Evolutionary conservation across 64 coral and sea anemone species (phyloP).

Genomic region (Stichodactyla mertensii): DNA sequence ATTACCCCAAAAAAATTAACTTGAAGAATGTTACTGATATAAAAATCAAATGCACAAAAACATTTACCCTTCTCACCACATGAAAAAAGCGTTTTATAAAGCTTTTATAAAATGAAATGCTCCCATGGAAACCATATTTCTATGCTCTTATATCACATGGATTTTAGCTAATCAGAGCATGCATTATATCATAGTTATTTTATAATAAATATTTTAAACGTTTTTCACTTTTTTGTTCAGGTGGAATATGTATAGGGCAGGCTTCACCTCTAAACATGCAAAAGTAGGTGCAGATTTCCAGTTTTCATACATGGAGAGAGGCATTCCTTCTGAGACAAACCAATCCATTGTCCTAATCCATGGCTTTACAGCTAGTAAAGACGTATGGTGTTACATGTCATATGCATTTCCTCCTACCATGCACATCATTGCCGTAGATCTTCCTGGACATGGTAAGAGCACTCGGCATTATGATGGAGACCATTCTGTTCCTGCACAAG

Average conservation of each 20-base stretch:
- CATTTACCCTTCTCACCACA: background rate
- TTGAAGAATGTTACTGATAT: no score
- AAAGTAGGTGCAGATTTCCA: conserved; percentile 56
- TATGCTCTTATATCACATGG: background rate
- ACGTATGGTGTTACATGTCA: conserved; percentile 71
- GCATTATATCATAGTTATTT: no score
- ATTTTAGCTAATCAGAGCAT: background rate
- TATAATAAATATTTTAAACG: background rate
- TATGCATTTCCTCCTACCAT: conserved; percentile 48
- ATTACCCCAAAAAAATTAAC: no score
- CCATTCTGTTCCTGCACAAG: conserved; percentile 64
- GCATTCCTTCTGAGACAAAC: conserved; percentile 28
- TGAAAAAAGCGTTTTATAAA: no score
- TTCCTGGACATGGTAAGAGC: conserved; percentile 80
- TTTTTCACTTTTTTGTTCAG: conserved; percentile 5
- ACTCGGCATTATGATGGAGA: conserved; percentile 77
- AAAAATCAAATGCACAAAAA: no score
- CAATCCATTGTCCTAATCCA: conserved; percentile 69
- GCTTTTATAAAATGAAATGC: no score
- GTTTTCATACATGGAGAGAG: conserved; percentile 84
- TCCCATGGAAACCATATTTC: no score
- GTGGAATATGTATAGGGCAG: conserved; percentile 53
- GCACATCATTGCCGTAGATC: conserved; percentile 69
- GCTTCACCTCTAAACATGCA: conserved; percentile 58
- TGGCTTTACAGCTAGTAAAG: conserved; percentile 75